A percentile compares a stretch with the other conserved stretches of the same genome.
Conservation (phyloP, 2,797 vertebrate genomes). For the Protosalanx chinensis region DNA sequence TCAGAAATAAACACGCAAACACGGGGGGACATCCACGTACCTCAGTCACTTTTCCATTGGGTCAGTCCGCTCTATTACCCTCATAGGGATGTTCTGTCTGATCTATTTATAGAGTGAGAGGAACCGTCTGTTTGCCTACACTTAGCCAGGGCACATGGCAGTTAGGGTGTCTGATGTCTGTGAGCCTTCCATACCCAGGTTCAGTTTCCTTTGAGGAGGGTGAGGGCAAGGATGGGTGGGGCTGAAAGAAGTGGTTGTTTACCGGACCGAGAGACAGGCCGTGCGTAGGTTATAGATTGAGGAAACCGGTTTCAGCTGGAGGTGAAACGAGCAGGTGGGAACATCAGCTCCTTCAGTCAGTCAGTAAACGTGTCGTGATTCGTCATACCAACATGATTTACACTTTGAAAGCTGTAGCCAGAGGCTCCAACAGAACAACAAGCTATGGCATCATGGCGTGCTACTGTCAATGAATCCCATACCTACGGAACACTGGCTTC, state of each 20-base stretch:
- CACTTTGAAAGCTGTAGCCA: too few species aligned
- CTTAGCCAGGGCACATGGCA: slow-evolving; percentile 7
- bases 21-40: background rate
- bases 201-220: slow-evolving; percentile 53
- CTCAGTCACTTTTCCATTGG: background rate
- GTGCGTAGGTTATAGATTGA: slow-evolving; percentile 51
- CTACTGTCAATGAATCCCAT: background rate
- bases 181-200: slow-evolving; percentile 37
- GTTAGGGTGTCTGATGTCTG: slow-evolving; percentile 19
- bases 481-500: background rate
- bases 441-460: background rate
- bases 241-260: slow-evolving; percentile 59
- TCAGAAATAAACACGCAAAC: background rate
- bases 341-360: background rate
- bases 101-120: slow-evolving; percentile 32
- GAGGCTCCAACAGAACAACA: background rate
- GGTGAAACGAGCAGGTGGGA: slow-evolving; percentile 19
- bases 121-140: slow-evolving; percentile 17
- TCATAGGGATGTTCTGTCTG: slow-evolving; percentile 21
- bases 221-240: slow-evolving; percentile 36
- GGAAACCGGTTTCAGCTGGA: slow-evolving; percentile 47
- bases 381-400: background rate
- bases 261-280: slow-evolving; percentile 34
- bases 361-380: background rate
- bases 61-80: slow-evolving; percentile 35